Conservation (phyloP, 1,140 invertebrate genomes). For the Phymastichus coffea region DNA sequence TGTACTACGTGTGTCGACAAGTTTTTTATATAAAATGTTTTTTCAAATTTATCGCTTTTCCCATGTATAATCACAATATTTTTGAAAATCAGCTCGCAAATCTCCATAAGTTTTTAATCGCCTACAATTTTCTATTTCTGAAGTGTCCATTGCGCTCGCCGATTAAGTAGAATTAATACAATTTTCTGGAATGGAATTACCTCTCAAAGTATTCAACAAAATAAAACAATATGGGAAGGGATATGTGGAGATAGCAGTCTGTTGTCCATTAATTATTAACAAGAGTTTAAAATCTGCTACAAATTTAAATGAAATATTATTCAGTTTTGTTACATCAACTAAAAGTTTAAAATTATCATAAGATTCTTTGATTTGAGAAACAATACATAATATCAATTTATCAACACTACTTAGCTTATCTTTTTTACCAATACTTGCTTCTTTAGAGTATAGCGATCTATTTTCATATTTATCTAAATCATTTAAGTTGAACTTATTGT, state of each 20-base stretch:
- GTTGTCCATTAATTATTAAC: constrained; percentile 23
- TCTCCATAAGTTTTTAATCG: no score
- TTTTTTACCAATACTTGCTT: no score
- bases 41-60: no score
- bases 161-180: background rate
- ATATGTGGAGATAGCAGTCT: constrained; percentile 17
- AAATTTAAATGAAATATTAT: no score
- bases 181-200: background rate
- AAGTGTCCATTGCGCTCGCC: background rate
- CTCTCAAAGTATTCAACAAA: constrained; percentile 1
- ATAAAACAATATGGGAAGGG: constrained; percentile 19
- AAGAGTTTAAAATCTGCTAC: no score
- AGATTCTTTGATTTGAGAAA: no score
- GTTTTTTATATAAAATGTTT: no score
- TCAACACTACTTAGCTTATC: constrained; percentile 9
- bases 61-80: constrained; percentile 4
- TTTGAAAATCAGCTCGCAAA: constrained; percentile 5
- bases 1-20: no score
- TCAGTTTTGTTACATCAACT: no score
- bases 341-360: no score
- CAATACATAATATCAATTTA: constrained; percentile 20
- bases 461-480: background rate
- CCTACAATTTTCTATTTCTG: no score
- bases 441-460: background rate
- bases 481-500: background rate